These are phyloP conservation scores for Drosophila borborema DNA, from an alignment of 2,888 invertebrate species.

Conservation along the genomic window DNA sequence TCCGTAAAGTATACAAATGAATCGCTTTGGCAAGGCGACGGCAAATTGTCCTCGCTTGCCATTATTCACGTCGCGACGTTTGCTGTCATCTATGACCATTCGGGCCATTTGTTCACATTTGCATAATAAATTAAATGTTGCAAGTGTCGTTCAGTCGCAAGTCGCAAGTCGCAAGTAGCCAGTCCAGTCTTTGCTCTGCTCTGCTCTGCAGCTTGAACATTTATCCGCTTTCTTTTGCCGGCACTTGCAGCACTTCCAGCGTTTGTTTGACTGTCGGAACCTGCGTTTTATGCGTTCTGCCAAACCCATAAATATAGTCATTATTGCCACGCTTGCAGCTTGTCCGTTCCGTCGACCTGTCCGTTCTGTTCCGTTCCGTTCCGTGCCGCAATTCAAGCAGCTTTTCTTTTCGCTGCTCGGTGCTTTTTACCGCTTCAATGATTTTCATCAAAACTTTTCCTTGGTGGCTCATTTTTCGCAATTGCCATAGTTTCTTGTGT, in stretches of 20 bases:
- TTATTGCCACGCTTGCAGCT: slow-evolving; percentile 66
- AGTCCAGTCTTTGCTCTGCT: slow-evolving; percentile 51
- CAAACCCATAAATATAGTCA: slow-evolving; percentile 74
- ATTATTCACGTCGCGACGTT: slow-evolving; percentile 62
- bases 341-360: slow-evolving; percentile 34
- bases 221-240: slow-evolving; percentile 37
- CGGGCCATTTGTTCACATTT: slow-evolving; percentile 78
- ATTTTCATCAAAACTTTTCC: slow-evolving; percentile 50
- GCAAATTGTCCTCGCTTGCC: slow-evolving; percentile 62
- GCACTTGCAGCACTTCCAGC: slow-evolving; percentile 22
- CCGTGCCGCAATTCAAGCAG: slow-evolving; percentile 15
- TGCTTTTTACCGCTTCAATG: slow-evolving; percentile 47
- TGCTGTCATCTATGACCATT: slow-evolving; percentile 76
- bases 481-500: slow-evolving; percentile 46
- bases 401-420: slow-evolving; percentile 34
- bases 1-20: slow-evolving; percentile 38
- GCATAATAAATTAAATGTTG: slow-evolving; percentile 82
- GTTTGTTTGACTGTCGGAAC: slow-evolving; percentile 50
- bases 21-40: slow-evolving; percentile 26
- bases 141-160: slow-evolving; percentile 69
- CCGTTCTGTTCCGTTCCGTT: slow-evolving; percentile 9
- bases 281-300: slow-evolving; percentile 71
- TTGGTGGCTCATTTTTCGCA: slow-evolving; percentile 14
- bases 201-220: slow-evolving; percentile 51
- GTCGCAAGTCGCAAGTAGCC: slow-evolving; percentile 8